Evolutionary conservation across 2,888 invertebrate genomes (phyloP), one percentile per base, ranked within the genome.

Genomic region (Dynastes grantii): DNA sequence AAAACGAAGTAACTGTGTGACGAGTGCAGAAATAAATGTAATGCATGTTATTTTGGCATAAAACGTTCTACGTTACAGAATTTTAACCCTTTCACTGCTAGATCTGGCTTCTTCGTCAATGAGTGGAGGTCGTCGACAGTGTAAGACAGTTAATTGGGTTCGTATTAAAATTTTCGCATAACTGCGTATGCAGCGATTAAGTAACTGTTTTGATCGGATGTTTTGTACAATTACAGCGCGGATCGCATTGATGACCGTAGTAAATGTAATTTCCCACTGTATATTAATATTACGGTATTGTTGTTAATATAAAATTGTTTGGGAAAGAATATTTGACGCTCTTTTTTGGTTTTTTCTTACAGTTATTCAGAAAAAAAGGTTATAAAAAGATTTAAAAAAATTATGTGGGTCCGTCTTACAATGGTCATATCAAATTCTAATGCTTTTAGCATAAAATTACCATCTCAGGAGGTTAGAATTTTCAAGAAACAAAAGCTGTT

Each of bases 231-330:
- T 58, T 58, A 58, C 22, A 16, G 9, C 55, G 22, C 22, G 55
- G 22, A 58, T 58, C 22, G 55, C 8, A 58, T 45, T 8, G 8
- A 58, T 58, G 22, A 58, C 55, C 55, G 16, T 22, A 22, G 27
- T 45, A 67, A 67, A 45, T 22, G 65, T 22, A 67, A 40, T 67
- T 67, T 45, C 49, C 37, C 65, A 45, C 45, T 40, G 65, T 16
- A 45, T 67, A 40, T 45, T 58, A 22, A 58, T 16, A 45, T 67
- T 67, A 67, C 65, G 40, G 65, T 67, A 67, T 32, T 29, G 63
- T 29, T 22, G 6, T 37, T 37, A 53, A 53, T 53, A 5, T 58
- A 58, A 22, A 58, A 22, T 1, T 16, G 2, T 22, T 22, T 16
- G 9, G 22, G 16, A 16, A 58, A 22, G 55, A 22, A 58, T 11